Percentiles rank a stretch among this genome's conserved stretches.
Conservation (phyloP, 2,888 invertebrate species). For the Adelognathus sp. region DNA sequence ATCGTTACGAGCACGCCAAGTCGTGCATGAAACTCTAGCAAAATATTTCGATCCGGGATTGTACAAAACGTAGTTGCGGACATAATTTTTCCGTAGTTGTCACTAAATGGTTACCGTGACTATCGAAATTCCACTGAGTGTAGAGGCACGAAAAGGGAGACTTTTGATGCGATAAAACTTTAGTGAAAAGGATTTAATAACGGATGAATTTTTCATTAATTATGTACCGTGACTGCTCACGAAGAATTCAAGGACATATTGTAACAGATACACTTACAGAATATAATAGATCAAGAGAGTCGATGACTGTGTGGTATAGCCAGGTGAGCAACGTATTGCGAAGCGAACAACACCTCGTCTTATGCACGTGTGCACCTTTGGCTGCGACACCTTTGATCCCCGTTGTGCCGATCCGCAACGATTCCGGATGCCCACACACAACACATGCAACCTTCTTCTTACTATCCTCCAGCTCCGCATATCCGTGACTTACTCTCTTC, state of each 20-base stretch:
- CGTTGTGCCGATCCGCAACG: conserved; percentile 53
- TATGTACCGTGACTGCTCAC: too few relatives aligned
- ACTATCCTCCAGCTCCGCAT: background rate
- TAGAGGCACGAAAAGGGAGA: too few relatives aligned
- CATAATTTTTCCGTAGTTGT: too few relatives aligned
- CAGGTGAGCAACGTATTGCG: conserved; percentile 46
- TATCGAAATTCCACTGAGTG: too few relatives aligned
- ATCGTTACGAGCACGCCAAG: background rate
- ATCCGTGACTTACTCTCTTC: conserved; percentile 10
- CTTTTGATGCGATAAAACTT: too few relatives aligned
- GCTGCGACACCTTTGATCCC: conserved; percentile 56
- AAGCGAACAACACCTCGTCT: conserved; percentile 21
- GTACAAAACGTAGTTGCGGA: too few relatives aligned
- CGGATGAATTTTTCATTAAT: too few relatives aligned
- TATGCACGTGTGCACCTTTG: conserved; percentile 42
- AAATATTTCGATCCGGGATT: background rate
- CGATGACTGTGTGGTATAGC: conserved; percentile 6
- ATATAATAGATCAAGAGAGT: conserved; percentile 7
- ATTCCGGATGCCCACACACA: conserved; percentile 46
- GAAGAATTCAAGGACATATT: background rate
- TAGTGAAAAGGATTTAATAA: too few relatives aligned
- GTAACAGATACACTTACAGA: conserved; percentile 25
- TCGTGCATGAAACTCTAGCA: background rate
- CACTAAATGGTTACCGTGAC: too few relatives aligned
- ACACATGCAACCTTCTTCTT: conserved; percentile 11